Base-by-base conservation (phyloP, 2,888 invertebrate genomes). In the Siphlonurus alternatus region DNA sequence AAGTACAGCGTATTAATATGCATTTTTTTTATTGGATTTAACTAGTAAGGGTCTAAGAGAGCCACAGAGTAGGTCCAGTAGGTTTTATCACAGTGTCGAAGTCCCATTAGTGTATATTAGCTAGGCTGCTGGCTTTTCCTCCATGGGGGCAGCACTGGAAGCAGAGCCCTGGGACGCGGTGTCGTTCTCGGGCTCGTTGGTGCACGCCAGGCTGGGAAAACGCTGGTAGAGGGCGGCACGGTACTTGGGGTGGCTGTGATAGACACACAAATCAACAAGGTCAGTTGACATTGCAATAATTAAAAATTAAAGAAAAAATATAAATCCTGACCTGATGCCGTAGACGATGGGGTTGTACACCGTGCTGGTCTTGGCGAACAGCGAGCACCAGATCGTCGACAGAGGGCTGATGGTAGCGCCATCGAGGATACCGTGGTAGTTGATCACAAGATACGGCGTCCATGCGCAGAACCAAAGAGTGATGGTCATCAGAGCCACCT, bases 261-360 rank as follows among this genome's bases (percentile, higher is more conserved):
- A 51, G n/a, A n/a, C 10, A 51, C n/a, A n/a, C n/a, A n/a, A n/a
- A n/a, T n/a, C n/a, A 51, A 51, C 53, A 51, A 51, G 53, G 10
- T 51, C n/a, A 10, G n/a, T 51, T 51, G n/a, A 51, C 10, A n/a
- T 51, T 51, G 53, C 10, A 10, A 10, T 15, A 51, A 51, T 15
- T 10, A 51, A 15, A n/a, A 15, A 15, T 51, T 51, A n/a, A 15
- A 15, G n/a, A 20, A 3, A 23, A 20, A 23, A n/a, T n/a, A n/a
- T n/a, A n/a, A n/a, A n/a, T n/a, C 67, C 70, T 74, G 71, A 89
- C 63, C 89, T 91, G 76, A 92, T 91, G 70, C 89, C 92, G 74
- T 93, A 93, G 68, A 93, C 91, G 74, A 92, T 89, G 25, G 92
- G 92, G 77, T 93, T 93, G 80, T 92, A 92, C 67, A 89, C 88